Evolutionary conservation across 1,140 invertebrate genomes (phyloP), one percentile per base, ranked within the genome.

Genomic region (Drosophila dunni): DNA sequence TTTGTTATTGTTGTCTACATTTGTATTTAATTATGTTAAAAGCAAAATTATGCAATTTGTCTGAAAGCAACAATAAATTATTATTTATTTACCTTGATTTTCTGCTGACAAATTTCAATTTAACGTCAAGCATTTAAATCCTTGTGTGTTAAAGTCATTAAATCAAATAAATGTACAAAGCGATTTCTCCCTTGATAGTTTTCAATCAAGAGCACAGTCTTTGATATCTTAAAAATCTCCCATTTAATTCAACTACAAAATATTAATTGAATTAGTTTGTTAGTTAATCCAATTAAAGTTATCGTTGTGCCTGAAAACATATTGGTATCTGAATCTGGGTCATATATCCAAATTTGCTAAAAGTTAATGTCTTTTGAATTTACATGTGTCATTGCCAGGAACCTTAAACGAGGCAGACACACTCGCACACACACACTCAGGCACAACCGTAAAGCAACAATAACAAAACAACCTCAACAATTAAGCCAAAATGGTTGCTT

Each of bases 401-500:
- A 50, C 20, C 34, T 40, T 0, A 68, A 61, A 11, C 17, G 11
- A 15, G 0, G 8, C 48, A 63, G 48, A 33, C 61, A 63, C 20
- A 13, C 48, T 20, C 20, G 29, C 15, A 63, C 46, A 5, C 46
- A 5, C 11, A n/a, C 29, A 9, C n/a, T 7, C 36, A 44, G 13
- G 15, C 36, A 33, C 11, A 33, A 34, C 15, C 60, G 13, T 60
- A 53, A 45, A 57, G 20, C 29, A 66, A 57, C 42, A 71, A 64
- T 56, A 68, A 54, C 61, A 45, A 73, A 76, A 67, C 72, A 57
- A 80, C 83, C 84, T 86, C 83, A 83, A 89, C 83, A 89, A 86
- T 86, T 86, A 86, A 81, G 84, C 79, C 67, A 80, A 85, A 86
- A 83, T 60, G 83, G 54, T 77, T 86, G 76, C 70, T 75, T 86